Evolutionary conservation across 1,140 invertebrate genomes (phyloP).

Genomic region (Orius insidiosus): DNA sequence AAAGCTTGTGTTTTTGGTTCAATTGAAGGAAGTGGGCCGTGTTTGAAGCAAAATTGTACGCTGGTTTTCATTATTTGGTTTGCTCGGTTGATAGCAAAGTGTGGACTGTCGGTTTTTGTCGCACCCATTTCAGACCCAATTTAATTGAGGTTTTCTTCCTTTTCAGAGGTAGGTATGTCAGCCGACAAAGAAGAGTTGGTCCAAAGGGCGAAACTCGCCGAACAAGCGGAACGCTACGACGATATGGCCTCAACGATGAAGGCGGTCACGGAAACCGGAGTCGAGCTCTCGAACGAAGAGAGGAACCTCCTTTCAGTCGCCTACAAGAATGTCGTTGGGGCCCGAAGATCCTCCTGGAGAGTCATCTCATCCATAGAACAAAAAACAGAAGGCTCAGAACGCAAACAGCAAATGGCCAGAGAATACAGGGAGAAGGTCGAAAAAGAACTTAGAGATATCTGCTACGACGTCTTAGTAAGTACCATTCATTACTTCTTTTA

Average conservation of each 20-base stretch:
- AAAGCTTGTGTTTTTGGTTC: no score
- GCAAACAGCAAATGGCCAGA: constrained; percentile 96
- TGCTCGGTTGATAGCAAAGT: background rate
- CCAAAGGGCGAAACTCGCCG: constrained; percentile 96
- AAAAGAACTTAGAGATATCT: constrained; percentile 94
- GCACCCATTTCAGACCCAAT: background rate
- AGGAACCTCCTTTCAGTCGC: constrained; percentile 94
- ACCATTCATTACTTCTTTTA: background rate
- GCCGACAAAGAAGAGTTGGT: constrained; percentile 97
- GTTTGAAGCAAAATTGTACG: no score
- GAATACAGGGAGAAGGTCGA: constrained; percentile 97
- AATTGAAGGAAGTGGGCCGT: no score
- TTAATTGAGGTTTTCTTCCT: background rate
- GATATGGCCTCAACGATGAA: constrained; percentile 97
- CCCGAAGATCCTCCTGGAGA: constrained; percentile 86
- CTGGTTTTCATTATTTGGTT: no score
- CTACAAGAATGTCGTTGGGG: constrained; percentile 98
- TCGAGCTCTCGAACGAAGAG: constrained; percentile 93
- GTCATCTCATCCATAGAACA: constrained; percentile 98
- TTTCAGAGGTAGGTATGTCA: constrained; percentile 36
- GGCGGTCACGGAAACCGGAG: constrained; percentile 85
- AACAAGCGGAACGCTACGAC: constrained; percentile 93
- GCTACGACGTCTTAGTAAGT: constrained; percentile 92
- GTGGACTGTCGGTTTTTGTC: background rate
- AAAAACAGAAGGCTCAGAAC: constrained; percentile 89